Percentiles rank a stretch among this genome's conserved stretches.
Evolutionary conservation across 1,140 invertebrate species (phyloP).

Genomic region (Drosophila kanapiae): DNA sequence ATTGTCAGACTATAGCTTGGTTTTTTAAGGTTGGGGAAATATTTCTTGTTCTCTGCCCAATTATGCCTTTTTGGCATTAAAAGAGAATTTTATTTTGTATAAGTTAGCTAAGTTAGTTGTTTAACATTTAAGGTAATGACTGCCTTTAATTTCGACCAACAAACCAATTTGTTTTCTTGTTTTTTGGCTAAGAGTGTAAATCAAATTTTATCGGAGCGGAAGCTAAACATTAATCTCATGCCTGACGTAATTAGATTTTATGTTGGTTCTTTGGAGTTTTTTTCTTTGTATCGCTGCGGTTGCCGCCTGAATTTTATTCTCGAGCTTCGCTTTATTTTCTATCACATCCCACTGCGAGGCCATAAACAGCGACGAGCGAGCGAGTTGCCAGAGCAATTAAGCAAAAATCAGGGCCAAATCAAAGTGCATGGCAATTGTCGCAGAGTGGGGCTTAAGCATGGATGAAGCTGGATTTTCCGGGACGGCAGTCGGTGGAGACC

Average conservation of each 20-base stretch:
- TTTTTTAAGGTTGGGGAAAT: constrained; percentile 1
- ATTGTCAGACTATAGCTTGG: constrained; percentile 8
- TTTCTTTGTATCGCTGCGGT: constrained; percentile 28
- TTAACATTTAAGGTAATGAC: constrained; percentile 1
- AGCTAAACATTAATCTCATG: constrained; percentile 48
- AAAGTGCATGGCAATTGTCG: constrained; percentile 82
- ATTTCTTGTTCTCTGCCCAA: not conserved
- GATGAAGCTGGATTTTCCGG: constrained; percentile 28
- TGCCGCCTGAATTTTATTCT: constrained; percentile 21
- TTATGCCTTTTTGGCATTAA: not conserved
- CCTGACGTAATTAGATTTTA: constrained; percentile 52
- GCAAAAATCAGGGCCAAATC: constrained; percentile 83
- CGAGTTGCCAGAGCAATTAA: constrained; percentile 77
- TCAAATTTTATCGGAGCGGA: constrained; percentile 41
- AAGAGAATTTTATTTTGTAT: not conserved
- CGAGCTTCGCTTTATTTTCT: constrained; percentile 37
- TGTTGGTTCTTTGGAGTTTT: constrained; percentile 33
- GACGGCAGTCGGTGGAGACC: constrained; percentile 3
- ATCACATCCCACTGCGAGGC: constrained; percentile 38
- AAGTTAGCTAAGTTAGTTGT: not conserved
- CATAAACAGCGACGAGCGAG: constrained; percentile 50
- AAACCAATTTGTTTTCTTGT: constrained; percentile 25
- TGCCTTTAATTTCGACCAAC: no score
- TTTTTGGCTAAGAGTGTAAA: constrained; percentile 17
- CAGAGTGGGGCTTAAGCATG: constrained; percentile 69